Evolutionary conservation across 2,888 invertebrate genomes (phyloP).

Genomic region (Tholera decimalis): DNA sequence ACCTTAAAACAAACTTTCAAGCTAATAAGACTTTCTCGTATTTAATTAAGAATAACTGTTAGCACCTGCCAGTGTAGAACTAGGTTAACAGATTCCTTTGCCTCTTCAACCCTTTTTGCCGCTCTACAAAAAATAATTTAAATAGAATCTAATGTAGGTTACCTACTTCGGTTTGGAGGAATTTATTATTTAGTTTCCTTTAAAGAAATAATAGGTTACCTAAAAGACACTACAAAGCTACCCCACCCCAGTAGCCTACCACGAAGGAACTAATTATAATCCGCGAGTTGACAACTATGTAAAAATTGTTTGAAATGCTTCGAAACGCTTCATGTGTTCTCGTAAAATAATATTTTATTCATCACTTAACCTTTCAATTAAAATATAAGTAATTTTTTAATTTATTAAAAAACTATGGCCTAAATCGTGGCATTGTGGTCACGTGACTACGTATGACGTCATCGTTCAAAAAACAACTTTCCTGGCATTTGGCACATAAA

Average conservation of each 20-base stretch:
- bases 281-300: no score
- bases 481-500: no score
- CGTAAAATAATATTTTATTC: no score
- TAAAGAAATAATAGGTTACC: not conserved
- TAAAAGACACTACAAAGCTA: not conserved
- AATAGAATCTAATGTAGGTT: conserved; percentile 48
- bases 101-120: conserved; percentile 42
- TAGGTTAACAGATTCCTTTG: conserved; percentile 70
- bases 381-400: no score
- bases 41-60: conserved; percentile 71
- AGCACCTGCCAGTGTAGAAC: conserved; percentile 64
- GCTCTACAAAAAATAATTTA: conserved; percentile 38
- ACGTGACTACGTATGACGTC: no score
- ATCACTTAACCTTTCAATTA: no score
- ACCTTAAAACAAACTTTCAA: conserved; percentile 56
- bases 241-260: no score
- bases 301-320: no score
- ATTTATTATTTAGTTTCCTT: conserved; percentile 35
- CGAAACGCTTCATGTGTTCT: no score
- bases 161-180: conserved; percentile 25
- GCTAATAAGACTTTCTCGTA: conserved; percentile 63
- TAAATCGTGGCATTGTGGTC: no score
- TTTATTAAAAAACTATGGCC: no score
- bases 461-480: no score
- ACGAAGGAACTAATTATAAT: not conserved